Evolutionary conservation across 2,797 vertebrate genomes (phyloP).

Genomic region (Melanogrammus aeglefinus): DNA sequence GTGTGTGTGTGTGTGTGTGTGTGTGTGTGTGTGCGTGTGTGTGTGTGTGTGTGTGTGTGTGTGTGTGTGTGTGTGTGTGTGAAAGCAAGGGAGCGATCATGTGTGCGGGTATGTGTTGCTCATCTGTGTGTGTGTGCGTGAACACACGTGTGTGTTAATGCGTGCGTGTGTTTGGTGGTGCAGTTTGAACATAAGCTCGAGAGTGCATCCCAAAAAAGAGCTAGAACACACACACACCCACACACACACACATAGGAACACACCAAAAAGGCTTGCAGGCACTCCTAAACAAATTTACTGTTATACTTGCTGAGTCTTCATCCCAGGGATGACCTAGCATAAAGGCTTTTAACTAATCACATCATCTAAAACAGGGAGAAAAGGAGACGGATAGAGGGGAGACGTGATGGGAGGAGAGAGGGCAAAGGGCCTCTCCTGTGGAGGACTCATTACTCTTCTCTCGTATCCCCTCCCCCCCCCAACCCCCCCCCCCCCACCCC

Average conservation of each 20-base stretch:
- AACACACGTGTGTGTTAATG: neutral
- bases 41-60: conserved; percentile 10
- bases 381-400: conserved; percentile 32
- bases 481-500: too few relatives aligned
- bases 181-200: too few relatives aligned
- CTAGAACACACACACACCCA: too few relatives aligned
- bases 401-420: conserved; percentile 30
- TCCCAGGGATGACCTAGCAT: conserved; percentile 36
- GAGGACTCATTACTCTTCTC: conserved; percentile 24
- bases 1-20: neutral
- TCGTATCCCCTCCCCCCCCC: too few relatives aligned
- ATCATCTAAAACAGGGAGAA: conserved; percentile 39
- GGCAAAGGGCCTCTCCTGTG: conserved; percentile 24
- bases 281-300: neutral
- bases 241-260: too few relatives aligned
- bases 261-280: neutral
- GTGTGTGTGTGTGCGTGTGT: too few relatives aligned
- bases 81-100: neutral
- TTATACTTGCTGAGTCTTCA: neutral
- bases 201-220: too few relatives aligned
- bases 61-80: conserved; percentile 11
- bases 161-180: too few relatives aligned
- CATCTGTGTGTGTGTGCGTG: neutral
- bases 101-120: conserved; percentile 8
- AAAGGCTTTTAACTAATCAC: conserved; percentile 59